These are phyloP conservation scores for Ctenopoma multispine DNA, from an alignment of 2,797 vertebrate genomes.

Conservation along the genomic window DNA sequence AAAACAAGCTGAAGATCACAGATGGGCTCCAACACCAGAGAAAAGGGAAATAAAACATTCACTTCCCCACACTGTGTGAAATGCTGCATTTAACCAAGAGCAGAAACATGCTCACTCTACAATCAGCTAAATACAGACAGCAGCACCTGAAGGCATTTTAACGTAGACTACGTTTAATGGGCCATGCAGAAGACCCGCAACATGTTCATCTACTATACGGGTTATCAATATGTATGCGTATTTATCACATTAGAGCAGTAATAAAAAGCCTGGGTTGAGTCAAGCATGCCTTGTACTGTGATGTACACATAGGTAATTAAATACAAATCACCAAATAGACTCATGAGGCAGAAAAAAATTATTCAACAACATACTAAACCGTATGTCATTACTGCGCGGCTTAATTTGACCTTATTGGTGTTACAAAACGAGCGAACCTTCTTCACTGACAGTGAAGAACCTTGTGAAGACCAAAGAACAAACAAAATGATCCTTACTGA, in stretches of 20 bases:
- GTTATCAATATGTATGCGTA: conserved; percentile 54
- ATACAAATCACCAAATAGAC: conserved; percentile 49
- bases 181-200: conserved; percentile 38
- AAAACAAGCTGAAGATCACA: conserved; percentile 45
- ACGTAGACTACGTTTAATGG: conserved; percentile 43
- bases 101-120: background rate
- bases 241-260: conserved; percentile 24
- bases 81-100: conserved; percentile 25
- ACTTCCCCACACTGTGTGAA: conserved; percentile 12
- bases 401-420: too few species aligned
- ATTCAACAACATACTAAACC: conserved; percentile 19
- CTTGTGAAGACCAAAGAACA: too few species aligned
- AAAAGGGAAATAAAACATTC: conserved; percentile 34
- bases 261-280: conserved; percentile 42
- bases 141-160: conserved; percentile 47
- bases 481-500: too few species aligned
- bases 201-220: conserved; percentile 41
- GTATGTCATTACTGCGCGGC: background rate
- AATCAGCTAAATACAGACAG: conserved; percentile 25
- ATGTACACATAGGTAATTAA: conserved; percentile 32
- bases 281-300: conserved; percentile 36
- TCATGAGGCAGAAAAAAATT: conserved; percentile 37
- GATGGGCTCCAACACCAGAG: conserved; percentile 21
- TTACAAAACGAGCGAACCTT: too few species aligned
- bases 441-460: too few species aligned